phyloP scores from a whole-genome alignment of 2,888 invertebrate species.

The Diloba caeruleocephala region DNA sequence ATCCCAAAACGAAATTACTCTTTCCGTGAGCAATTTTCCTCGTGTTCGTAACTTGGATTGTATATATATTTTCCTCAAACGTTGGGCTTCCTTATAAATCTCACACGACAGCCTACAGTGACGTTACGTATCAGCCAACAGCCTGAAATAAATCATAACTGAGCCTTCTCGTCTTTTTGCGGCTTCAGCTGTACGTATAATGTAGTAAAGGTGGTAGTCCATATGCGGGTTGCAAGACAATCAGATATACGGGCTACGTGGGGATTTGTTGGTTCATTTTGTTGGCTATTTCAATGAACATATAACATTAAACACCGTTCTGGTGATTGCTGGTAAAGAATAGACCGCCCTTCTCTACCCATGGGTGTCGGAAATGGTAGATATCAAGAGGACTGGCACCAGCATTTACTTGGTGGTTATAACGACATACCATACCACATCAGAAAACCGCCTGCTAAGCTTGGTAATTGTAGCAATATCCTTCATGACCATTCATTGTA shows the following conservation, averaged over 20 bases:
- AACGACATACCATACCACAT: no score
- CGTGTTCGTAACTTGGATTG: constrained; percentile 44
- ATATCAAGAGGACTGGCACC: no score
- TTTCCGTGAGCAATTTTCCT: constrained; percentile 63
- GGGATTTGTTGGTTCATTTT: not conserved
- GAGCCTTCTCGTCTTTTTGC: constrained; percentile 58
- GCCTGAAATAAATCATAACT: constrained; percentile 70
- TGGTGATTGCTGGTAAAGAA: no score
- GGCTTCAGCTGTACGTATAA: constrained; percentile 51
- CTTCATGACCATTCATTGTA: no score
- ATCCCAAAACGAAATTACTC: constrained; percentile 60
- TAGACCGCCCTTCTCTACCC: no score
- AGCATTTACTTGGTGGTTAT: no score
- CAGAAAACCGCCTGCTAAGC: no score
- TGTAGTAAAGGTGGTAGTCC: constrained; percentile 32
- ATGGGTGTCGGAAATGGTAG: no score
- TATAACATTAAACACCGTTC: no score
- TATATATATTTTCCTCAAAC: constrained; percentile 56
- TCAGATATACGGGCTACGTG: not conserved
- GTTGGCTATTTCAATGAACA: no score
- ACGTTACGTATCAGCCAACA: constrained; percentile 63
- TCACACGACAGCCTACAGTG: constrained; percentile 63
- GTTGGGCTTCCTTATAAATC: constrained; percentile 69
- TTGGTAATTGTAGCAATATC: no score
- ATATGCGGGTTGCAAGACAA: constrained; percentile 9